phyloP scores from a whole-genome alignment of 2,888 invertebrate species.

The Coremacera marginata region DNA sequence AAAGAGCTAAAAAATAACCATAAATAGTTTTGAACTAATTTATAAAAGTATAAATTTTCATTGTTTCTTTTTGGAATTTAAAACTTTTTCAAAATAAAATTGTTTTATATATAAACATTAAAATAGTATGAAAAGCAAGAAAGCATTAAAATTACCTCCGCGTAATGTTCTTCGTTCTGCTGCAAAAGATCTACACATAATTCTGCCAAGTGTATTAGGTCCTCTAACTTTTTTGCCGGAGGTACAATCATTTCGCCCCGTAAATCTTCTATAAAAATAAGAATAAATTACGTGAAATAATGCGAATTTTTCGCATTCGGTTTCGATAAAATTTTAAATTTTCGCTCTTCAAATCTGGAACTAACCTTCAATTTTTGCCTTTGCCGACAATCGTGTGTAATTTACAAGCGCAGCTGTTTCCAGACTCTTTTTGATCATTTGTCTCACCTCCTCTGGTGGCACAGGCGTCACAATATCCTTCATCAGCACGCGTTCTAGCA shows the following conservation, averaged over 20 bases:
- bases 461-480: constrained; percentile 99
- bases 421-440: constrained; percentile 95
- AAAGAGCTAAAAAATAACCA: too few species aligned
- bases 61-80: too few species aligned
- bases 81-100: too few species aligned
- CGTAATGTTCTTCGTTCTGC: constrained; percentile 99
- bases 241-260: constrained; percentile 84
- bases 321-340: too few species aligned
- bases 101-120: too few species aligned
- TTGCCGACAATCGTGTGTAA: constrained; percentile 94
- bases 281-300: too few species aligned
- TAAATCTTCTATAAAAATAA: constrained; percentile 76
- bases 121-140: neutral
- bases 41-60: too few species aligned
- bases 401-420: constrained; percentile 98
- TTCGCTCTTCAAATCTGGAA: neutral
- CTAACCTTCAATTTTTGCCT: constrained; percentile 97
- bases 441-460: constrained; percentile 93
- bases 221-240: constrained; percentile 92
- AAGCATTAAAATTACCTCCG: constrained; percentile 82
- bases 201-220: constrained; percentile 96
- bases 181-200: constrained; percentile 98
- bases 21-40: too few species aligned
- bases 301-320: too few species aligned
- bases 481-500: constrained; percentile 97